Base-by-base conservation (phyloP, 2,113 vertebrate species). In the Columba janthina region DNA sequence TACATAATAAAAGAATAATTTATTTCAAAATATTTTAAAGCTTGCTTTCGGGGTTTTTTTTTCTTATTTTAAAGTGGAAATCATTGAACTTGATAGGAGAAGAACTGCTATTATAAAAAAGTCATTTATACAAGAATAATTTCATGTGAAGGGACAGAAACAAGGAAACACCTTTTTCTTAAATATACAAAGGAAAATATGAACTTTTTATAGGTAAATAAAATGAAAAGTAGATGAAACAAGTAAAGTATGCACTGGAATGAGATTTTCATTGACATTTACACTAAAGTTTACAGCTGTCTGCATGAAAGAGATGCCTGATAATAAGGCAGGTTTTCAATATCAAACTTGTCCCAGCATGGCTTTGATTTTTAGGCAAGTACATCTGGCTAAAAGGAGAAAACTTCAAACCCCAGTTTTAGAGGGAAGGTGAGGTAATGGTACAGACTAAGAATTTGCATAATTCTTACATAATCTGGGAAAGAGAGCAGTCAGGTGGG, bases 21-120 rank as follows among this genome's bases (percentile, higher is more conserved):
- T 94, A 89, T 97, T 97, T 96, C 78, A 2, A 67, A 97, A 97
- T 95, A 97, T 79, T 96, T 94, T 94, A 97, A 96, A 96, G 77
- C 65, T 92, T 77, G 44, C 96, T 97, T 84, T 97, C 90, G 91
- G 78, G 60, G 85, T 14, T 65, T 65, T 32, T 29, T 92, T 96
- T 91, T 46, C 88, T 96, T n/a, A 88, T 97, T 96, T 98, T 95
- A 88, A 97, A 95, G 73, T 91, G 75, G 28, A 93, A 95, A 62
- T 88, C 3, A 85, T 22, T 82, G 69, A 92, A 86, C 85, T 83
- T 94, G 26, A 76, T 74, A 57, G n/a, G 34, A 92, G 91, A 96
- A 94, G 18, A 70, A 91, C 54, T 79, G 62, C 51, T 95, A 60
- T 97, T 95, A 92, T 80, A 88, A 91, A 90, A 69, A 66, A 36